Percentiles rank a stretch among this genome's conserved stretches.
phyloP scores from a whole-genome alignment of 2,888 invertebrate genomes.

The Cephonodes hylas region DNA sequence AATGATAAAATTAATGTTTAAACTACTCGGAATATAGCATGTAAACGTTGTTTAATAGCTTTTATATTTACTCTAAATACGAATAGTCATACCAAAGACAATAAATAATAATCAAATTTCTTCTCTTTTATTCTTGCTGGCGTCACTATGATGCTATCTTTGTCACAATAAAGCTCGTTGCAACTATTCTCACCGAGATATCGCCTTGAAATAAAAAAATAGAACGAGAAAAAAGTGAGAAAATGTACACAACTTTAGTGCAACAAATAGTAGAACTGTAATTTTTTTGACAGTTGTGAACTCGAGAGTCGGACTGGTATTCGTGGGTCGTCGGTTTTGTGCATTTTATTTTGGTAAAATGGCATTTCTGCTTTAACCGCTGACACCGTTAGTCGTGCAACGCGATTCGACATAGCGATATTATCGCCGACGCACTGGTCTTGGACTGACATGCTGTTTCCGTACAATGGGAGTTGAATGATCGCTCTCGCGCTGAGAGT shows the following conservation, averaged over 20 bases:
- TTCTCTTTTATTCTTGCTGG: neutral
- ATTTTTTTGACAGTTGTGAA: neutral
- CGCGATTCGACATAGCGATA: conserved; percentile 2
- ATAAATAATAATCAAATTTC: no score
- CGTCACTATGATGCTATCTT: neutral
- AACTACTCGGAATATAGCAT: no score
- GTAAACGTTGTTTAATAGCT: no score
- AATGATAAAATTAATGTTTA: no score
- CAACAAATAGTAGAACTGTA: neutral
- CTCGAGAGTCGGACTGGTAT: neutral
- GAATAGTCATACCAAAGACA: no score
- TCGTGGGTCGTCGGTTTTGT: conserved; percentile 10
- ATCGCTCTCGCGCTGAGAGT: conserved; percentile 52
- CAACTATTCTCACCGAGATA: neutral
- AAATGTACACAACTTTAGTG: neutral
- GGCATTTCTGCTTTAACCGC: conserved; percentile 27
- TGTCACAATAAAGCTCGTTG: neutral
- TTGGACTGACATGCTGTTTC: conserved; percentile 12
- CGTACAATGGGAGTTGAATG: conserved; percentile 45
- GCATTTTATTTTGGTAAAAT: conserved; percentile 41
- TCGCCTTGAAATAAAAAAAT: neutral
- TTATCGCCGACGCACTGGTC: conserved; percentile 14
- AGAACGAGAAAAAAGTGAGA: neutral
- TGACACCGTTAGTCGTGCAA: neutral
- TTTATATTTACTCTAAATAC: no score